Base-by-base conservation (phyloP, 30 jellyfish, hydroid and myxozoan genomes). In the Aurelia aurita complex sp. Pacific region DNA sequence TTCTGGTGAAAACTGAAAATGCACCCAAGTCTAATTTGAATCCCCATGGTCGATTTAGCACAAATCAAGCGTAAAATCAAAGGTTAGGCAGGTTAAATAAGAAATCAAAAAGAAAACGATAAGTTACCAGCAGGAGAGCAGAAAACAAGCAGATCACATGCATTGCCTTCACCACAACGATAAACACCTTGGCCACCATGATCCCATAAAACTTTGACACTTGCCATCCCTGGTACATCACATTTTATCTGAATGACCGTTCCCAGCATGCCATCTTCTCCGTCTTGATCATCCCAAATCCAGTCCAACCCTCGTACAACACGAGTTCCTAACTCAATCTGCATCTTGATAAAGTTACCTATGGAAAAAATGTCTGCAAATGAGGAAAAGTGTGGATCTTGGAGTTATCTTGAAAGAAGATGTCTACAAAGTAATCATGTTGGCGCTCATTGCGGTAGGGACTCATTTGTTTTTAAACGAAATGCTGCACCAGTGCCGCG, bases 261-360 rank as follows among this genome's bases (percentile, higher is more conserved):
- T 23, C 94, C 94, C 32, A 85, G 81, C 88, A 74, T 85, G 18
- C 94, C 94, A 50, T 85, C 94, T 12, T 65, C 88, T 46, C 94
- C 88, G 66, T 85, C 94, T 74, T 85, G 94, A 17, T 85, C 94
- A 63, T 57, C 46, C 87, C 87, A 85, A 16, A 65, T 73, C 94
- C 94, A 85, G 34, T 85, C 94, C 13, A 36, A 42, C 14, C 94
- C 94, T 34, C 94, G 87, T 12, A 85, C 87, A 0, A 85, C 81
- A 3, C 94, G 88, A 0, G 85, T 85, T n/a, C 94, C 94, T 29
- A 80, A 42, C 62, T 80, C 90, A 5, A 80, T 50, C 38, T 64
- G 73, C 90, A 80, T 80, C 42, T 63, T 63, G 29, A 23, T 11
- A 36, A 46, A 46, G 14, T 6, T 46, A 46, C 8, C 57, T 46